These are phyloP conservation scores for Sylvia borin DNA, from an alignment of 2,797 vertebrate species.

Conservation along the genomic window DNA sequence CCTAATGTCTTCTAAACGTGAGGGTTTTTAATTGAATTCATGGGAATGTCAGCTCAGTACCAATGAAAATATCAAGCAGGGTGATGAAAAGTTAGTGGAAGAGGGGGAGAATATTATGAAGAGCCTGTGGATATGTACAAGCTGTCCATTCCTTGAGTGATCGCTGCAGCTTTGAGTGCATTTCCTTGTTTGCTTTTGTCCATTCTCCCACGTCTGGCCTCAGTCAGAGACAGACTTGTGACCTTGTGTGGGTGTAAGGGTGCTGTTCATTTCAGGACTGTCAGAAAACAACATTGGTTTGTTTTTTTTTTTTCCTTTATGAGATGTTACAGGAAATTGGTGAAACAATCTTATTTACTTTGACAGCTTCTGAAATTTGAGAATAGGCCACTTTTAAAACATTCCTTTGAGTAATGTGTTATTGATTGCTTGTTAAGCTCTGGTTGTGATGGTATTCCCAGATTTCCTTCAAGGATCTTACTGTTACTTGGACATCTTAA, in stretches of 20 bases:
- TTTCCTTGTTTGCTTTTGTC: neutral
- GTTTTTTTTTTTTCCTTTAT: neutral
- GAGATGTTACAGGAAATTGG: neutral
- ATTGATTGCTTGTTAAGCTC: neutral
- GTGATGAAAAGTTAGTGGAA: neutral
- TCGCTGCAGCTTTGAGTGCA: neutral
- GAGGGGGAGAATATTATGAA: neutral
- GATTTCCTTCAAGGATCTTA: neutral
- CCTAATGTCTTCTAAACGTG: neutral
- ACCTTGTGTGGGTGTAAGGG: neutral
- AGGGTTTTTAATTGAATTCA: neutral
- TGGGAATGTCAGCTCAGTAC: neutral
- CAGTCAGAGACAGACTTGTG: neutral
- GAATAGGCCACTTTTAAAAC: neutral
- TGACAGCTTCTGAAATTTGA: neutral
- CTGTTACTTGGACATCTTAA: neutral
- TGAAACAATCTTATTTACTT: neutral
- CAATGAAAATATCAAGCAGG: neutral
- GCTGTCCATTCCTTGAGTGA: neutral
- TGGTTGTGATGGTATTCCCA: neutral
- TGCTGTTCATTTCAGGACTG: neutral
- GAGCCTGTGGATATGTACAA: rapidly evolving
- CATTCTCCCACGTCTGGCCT: neutral
- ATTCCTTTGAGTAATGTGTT: neutral
- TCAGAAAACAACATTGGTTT: neutral